These are phyloP conservation scores for Lepisosteus oculatus DNA, from an alignment of 2,113 vertebrate genomes.

Conservation along the genomic window DNA sequence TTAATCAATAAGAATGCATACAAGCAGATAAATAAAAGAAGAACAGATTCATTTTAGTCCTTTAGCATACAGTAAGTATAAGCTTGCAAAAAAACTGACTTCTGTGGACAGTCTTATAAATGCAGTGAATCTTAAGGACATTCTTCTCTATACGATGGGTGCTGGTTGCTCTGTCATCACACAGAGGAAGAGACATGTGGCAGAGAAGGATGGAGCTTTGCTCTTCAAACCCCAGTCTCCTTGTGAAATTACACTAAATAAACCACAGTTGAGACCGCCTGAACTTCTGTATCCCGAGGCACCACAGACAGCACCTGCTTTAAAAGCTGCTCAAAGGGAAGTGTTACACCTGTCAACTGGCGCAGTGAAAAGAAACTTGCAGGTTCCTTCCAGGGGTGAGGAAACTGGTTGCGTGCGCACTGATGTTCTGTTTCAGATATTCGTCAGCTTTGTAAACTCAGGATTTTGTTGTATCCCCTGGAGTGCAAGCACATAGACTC, in stretches of 20 bases:
- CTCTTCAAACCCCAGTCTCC: no score
- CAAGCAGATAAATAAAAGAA: no score
- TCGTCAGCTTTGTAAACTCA: slow-evolving; percentile 56
- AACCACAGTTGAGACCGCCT: not conserved
- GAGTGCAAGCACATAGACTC: slow-evolving; percentile 53
- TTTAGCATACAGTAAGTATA: no score
- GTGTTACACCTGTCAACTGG: slow-evolving; percentile 32
- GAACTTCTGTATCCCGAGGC: not conserved
- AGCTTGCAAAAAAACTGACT: no score
- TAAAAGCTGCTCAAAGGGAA: not conserved
- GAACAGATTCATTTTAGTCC: no score
- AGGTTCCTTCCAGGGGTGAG: slow-evolving; percentile 43
- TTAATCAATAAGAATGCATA: no score
- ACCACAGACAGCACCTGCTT: not conserved
- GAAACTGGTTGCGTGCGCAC: slow-evolving; percentile 43
- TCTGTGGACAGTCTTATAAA: no score
- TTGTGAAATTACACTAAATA: not conserved
- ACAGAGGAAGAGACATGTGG: no score
- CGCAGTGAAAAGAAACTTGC: slow-evolving; percentile 8
- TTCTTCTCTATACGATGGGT: no score
- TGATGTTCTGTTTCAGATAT: slow-evolving; percentile 53
- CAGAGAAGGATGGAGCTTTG: no score
- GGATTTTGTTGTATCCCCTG: slow-evolving; percentile 58
- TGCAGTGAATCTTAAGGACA: no score
- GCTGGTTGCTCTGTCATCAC: no score